Evolutionary conservation across 2,797 vertebrate genomes (phyloP), one percentile per base, ranked within the genome.

Genomic region (Cyprinella venusta): DNA sequence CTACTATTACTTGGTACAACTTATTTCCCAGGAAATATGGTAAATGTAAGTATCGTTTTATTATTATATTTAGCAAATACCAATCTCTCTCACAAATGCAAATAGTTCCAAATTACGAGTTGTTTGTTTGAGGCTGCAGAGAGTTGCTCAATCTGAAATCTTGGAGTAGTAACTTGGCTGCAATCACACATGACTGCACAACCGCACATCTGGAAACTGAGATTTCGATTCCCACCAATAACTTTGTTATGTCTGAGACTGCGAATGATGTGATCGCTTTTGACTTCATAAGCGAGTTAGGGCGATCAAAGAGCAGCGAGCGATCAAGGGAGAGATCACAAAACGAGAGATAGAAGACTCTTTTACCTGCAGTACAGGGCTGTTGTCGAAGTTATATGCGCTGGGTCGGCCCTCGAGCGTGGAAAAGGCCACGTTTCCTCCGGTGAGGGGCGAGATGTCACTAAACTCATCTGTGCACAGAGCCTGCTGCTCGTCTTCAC

Each of bases 401-500:
- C 97, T 97, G 77, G 98, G 98, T 0, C 98, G 93, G 0, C 98
- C 97, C 91, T 99, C 98, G 48, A 99, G 93, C 0, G 98, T 99
- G 2, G 97, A 99, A 90, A 99, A 99, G 9, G 98, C 98, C 91
- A 99, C 98, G 0, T 99, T 99, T 59, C 98, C 98, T 0, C 97
- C 97, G 0, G 98, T 99, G 80, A 99, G 96, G 0, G 98, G 98
- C 1, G 98, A 99, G 88, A 99, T 99, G 93, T 99, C 97, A 13
- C 98, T 99, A 95, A 99, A 98, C 78, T 99, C 98, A 7, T 98
- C 97, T 0, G 98, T 99, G 90, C 98, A 99, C 79, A 97, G 91
- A 0, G 97, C 97, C 91, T 97, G 96, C 94, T 97, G 97, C 91
- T 99, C 98, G 0, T 99, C 96, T 81, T 96, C 96, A 0, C 97